Evolutionary conservation across 2,888 invertebrate genomes (phyloP), one percentile per base, ranked within the genome.

Genomic region (Pseudococcus viburni): DNA sequence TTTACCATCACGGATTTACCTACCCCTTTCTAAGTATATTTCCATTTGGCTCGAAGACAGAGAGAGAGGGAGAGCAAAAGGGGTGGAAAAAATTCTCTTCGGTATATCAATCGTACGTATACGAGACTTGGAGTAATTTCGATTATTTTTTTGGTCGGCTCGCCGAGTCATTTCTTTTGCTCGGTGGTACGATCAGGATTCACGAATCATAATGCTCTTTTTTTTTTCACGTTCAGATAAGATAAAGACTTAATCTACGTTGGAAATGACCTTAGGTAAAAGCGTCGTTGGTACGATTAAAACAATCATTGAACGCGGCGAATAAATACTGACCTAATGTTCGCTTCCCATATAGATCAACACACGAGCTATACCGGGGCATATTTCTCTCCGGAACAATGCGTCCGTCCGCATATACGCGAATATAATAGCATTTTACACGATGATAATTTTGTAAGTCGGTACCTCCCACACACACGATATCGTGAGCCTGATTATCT

Each of bases 381-480:
- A 80, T 51, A 87, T 51, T 80, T 80, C 55, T 51, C 73, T 33
- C 26, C 39, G 22, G 77, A 73, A 87, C 85, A 85, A 85, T 85
- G 85, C 85, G 59, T 51, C 51, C 33, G 22, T 55, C 26, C 26
- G 26, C 26, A 33, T 33, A 87, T 87, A 87, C 87, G 87, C 87
- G 87, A 87, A 87, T 87, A 87, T 87, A 87, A 87, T 87, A 87
- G 87, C 87, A 80, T 87, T 87, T 87, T 87, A 87, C 80, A 80
- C 48, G 87, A 87, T 83, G 48, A 87, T 87, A 87, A 87, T 87
- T 87, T 87, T 87, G 87, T 87, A 87, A 87, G 51, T 87, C 87
- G 87, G 87, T 87, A 87, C 87, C 87, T 87, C 87, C 87, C 87
- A 87, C 87, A 87, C 87, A 87, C 87, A 87, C 87, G 87, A 87